Conservation (phyloP, 1,140 invertebrate species). For the Oreohelix idahoensis region DNA sequence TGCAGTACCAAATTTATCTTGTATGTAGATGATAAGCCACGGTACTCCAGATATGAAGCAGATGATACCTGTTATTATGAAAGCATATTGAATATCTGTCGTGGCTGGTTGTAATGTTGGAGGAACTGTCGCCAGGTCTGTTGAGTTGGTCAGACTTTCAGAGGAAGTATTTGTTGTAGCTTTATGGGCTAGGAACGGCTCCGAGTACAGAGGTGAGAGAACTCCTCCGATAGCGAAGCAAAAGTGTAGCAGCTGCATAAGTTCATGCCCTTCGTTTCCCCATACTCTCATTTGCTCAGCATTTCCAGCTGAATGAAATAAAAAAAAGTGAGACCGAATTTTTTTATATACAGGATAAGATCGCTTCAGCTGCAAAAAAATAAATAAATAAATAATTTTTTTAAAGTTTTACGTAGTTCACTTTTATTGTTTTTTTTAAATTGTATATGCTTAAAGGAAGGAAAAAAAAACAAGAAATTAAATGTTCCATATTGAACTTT, state of each 20-base stretch:
- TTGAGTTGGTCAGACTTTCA: neutral
- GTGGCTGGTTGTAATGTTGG: neutral
- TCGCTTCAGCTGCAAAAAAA: no score
- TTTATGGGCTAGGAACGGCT: slow-evolving; percentile 50
- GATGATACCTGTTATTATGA: slow-evolving; percentile 34
- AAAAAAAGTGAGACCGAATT: no score
- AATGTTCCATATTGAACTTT: no score
- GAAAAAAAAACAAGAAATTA: no score
- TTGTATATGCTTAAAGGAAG: no score
- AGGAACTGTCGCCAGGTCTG: neutral
- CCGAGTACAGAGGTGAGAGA: slow-evolving; percentile 48
- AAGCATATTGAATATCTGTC: slow-evolving; percentile 37
- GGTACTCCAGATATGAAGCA: slow-evolving; percentile 25
- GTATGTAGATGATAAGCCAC: neutral
- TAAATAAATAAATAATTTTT: no score
- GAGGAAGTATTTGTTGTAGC: neutral
- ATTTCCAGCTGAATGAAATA: slow-evolving; percentile 70
- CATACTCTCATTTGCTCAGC: slow-evolving; percentile 73
- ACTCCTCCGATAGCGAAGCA: slow-evolving; percentile 53
- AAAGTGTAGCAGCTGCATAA: slow-evolving; percentile 53
- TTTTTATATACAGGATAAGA: no score
- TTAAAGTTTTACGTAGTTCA: no score
- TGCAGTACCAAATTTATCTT: neutral
- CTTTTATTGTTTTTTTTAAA: no score
- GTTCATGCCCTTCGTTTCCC: slow-evolving; percentile 67